Conservation (phyloP, 2,797 vertebrate species). For the Neosilurus mollespiculum region DNA sequence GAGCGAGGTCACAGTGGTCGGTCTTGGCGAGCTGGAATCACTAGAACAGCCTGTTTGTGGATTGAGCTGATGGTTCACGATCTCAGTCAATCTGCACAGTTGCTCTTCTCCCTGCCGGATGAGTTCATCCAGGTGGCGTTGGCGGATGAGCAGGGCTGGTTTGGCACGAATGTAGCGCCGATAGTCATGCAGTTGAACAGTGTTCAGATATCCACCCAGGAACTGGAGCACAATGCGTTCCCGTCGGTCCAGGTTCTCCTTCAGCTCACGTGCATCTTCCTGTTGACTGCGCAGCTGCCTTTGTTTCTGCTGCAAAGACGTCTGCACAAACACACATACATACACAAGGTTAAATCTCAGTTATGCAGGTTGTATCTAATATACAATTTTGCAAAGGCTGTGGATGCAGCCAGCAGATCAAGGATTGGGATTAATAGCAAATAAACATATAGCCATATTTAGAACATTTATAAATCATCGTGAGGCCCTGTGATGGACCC, state of each 20-base stretch:
- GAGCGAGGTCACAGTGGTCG: constrained; percentile 76
- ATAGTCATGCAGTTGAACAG: constrained; percentile 83
- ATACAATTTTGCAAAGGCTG: not conserved
- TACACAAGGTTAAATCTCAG: not conserved
- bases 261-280: constrained; percentile 90
- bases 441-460: not conserved
- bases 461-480: not conserved
- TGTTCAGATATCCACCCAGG: constrained; percentile 79
- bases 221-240: constrained; percentile 85
- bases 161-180: constrained; percentile 85
- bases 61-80: constrained; percentile 71
- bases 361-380: too few species aligned
- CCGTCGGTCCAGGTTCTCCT: constrained; percentile 93
- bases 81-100: constrained; percentile 81
- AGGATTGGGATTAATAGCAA: not conserved
- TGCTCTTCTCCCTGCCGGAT: constrained; percentile 87
- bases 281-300: constrained; percentile 86
- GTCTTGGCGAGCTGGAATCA: constrained; percentile 47
- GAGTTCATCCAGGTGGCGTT: constrained; percentile 89
- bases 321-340: constrained; percentile 69
- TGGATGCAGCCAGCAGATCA: not conserved
- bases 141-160: constrained; percentile 87
- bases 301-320: constrained; percentile 82
- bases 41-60: constrained; percentile 54
- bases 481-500: too few species aligned